Percentiles rank a stretch among this genome's conserved stretches.
Evolutionary conservation across 2,888 invertebrate genomes (phyloP).

Genomic region (Cerastis leucographa): DNA sequence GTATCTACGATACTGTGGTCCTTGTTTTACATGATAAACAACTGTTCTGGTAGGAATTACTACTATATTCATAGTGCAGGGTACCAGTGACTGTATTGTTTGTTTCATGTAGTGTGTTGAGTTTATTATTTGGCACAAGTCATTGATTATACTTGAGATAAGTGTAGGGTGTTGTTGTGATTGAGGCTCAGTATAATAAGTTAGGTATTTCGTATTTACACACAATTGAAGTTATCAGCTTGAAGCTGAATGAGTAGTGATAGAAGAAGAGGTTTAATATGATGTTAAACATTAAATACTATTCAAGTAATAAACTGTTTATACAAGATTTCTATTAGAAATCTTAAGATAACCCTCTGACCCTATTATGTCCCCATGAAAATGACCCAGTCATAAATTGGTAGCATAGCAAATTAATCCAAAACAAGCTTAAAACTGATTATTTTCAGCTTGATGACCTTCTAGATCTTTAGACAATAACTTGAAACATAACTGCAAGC

Average conservation of each 20-base stretch:
- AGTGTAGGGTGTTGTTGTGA: slow-evolving; percentile 30
- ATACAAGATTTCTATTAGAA: not conserved
- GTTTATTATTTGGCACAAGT: slow-evolving; percentile 34
- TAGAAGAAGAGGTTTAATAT: not conserved
- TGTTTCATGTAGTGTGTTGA: slow-evolving; percentile 20
- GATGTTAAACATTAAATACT: not conserved
- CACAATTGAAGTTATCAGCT: slow-evolving; percentile 1
- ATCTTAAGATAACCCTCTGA: not conserved
- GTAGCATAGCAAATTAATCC: not conserved
- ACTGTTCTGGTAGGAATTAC: slow-evolving; percentile 44
- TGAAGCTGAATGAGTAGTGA: not conserved
- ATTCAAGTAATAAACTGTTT: not conserved
- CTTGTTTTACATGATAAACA: slow-evolving; percentile 64
- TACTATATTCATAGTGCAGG: slow-evolving; percentile 3
- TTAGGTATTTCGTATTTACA: slow-evolving; percentile 16
- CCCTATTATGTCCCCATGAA: not conserved
- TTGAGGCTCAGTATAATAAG: slow-evolving; percentile 8
- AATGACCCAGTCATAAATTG: not conserved
- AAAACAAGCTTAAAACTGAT: not conserved
- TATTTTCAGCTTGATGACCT: not conserved
- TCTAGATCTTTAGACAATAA: not conserved
- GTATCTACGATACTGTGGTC: slow-evolving; percentile 14
- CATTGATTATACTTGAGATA: slow-evolving; percentile 28
- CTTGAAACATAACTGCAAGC: not conserved
- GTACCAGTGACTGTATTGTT: slow-evolving; percentile 12